phyloP scores from a whole-genome alignment of 2,888 invertebrate genomes.

The Leptura quadrifasciata region DNA sequence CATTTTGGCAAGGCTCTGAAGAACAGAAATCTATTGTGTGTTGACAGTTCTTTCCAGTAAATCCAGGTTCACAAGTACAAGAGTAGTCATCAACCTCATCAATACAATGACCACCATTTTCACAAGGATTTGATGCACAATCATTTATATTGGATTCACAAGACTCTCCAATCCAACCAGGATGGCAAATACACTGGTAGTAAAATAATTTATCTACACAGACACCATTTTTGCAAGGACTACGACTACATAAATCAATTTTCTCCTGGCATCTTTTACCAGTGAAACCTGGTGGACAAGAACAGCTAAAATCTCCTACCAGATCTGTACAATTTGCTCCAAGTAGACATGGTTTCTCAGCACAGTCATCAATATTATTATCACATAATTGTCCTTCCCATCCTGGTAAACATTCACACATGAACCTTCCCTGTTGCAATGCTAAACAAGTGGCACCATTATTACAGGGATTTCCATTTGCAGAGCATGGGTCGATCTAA shows the following conservation, averaged over 20 bases:
- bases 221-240: conserved; percentile 94
- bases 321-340: conserved; percentile 95
- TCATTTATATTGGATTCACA: conserved; percentile 96
- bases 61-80: conserved; percentile 95
- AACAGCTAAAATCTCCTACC: conserved; percentile 94
- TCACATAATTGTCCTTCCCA: conserved; percentile 99
- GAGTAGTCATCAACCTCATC: conserved; percentile 89
- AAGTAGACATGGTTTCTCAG: conserved; percentile 92
- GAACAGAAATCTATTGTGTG: conserved; percentile 89
- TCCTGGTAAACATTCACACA: conserved; percentile 96
- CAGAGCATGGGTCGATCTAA: conserved; percentile 91
- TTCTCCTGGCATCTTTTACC: conserved; percentile 98
- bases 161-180: conserved; percentile 91
- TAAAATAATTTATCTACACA: conserved; percentile 93
- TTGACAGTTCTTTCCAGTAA: conserved; percentile 94
- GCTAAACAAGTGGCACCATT: conserved; percentile 94
- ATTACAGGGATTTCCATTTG: conserved; percentile 92
- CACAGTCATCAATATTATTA: conserved; percentile 94
- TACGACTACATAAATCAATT: conserved; percentile 91
- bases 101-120: conserved; percentile 93
- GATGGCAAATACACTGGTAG: conserved; percentile 92
- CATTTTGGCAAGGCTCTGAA: conserved; percentile 93
- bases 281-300: conserved; percentile 95
- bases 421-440: conserved; percentile 92
- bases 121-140: conserved; percentile 91